phyloP scores from a whole-genome alignment of 2,888 invertebrate genomes.

The Sthenelais limicola region DNA sequence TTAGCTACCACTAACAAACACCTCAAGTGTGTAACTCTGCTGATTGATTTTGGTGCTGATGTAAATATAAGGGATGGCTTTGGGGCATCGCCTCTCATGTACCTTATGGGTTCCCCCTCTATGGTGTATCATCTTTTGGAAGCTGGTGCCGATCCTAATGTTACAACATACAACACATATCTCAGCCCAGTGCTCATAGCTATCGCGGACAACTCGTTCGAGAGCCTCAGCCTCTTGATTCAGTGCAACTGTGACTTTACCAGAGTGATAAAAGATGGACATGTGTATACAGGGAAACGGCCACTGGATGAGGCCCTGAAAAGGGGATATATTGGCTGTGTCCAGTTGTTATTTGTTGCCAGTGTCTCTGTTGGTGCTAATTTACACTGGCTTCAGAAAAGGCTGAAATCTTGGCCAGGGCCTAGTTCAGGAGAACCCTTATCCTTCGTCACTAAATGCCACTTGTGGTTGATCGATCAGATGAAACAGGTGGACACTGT shows the following conservation, averaged over 20 bases:
- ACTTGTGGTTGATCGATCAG: conserved; percentile 12
- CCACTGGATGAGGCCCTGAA: conserved; percentile 13
- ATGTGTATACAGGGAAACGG: too few species aligned
- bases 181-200: conserved; percentile 9
- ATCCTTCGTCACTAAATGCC: background rate
- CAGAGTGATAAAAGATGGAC: background rate
- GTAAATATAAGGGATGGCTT: conserved; percentile 8
- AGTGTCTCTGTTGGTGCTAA: background rate
- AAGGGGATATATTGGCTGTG: conserved; percentile 3
- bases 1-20: conserved; percentile 14
- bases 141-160: conserved; percentile 39
- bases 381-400: conserved; percentile 1
- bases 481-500: background rate
- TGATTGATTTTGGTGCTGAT: conserved; percentile 36
- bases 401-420: background rate
- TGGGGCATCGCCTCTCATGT: conserved; percentile 28
- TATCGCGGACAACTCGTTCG: background rate
- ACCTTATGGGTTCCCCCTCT: conserved; percentile 6
- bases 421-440: too few species aligned
- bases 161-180: background rate
- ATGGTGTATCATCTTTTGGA: conserved; percentile 24
- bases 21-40: background rate
- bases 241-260: conserved; percentile 34
- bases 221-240: conserved; percentile 22
- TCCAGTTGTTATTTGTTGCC: conserved; percentile 1